Percentiles rank a stretch among this genome's conserved stretches.
These are phyloP conservation scores for Ctenodactylus gundi DNA, from an alignment of 2,113 vertebrate species.

Conservation along the genomic window DNA sequence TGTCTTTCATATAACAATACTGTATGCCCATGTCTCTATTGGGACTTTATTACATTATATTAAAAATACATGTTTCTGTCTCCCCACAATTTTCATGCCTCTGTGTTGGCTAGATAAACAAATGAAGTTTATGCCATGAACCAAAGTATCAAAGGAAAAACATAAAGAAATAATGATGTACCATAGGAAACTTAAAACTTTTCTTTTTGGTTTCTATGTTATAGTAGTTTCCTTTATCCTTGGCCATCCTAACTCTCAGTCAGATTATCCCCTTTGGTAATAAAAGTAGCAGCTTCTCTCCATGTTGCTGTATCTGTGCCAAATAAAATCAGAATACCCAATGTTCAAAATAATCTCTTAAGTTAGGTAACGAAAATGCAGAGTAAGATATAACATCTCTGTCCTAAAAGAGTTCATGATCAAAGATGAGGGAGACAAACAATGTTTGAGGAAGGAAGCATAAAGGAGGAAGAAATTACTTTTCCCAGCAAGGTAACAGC, in stretches of 20 bases:
- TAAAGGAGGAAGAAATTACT: neutral
- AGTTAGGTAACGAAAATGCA: neutral
- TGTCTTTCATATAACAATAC: neutral
- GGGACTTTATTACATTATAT: neutral
- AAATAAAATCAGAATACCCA: neutral
- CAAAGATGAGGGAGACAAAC: neutral
- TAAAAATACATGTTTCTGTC: neutral
- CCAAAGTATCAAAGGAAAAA: slow-evolving; percentile 38
- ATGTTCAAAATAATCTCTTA: neutral
- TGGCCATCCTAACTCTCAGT: slow-evolving; percentile 23
- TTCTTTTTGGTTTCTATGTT: slow-evolving; percentile 34
- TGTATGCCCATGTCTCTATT: neutral
- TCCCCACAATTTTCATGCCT: neutral
- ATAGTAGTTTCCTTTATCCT: slow-evolving; percentile 31
- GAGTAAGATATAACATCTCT: neutral
- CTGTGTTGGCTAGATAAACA: slow-evolving; percentile 28
- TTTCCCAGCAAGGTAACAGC: neutral
- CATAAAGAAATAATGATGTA: slow-evolving; percentile 15
- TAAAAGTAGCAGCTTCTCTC: neutral
- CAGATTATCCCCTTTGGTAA: neutral
- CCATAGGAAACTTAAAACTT: slow-evolving; percentile 6
- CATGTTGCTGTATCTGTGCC: neutral
- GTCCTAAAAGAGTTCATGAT: neutral
- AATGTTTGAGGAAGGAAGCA: neutral
- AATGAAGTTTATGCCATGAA: neutral